A percentile compares a stretch with the other conserved stretches of the same genome.
Evolutionary conservation across 2,797 vertebrate species (phyloP).

Genomic region (Pseudochirops corinnae): DNA sequence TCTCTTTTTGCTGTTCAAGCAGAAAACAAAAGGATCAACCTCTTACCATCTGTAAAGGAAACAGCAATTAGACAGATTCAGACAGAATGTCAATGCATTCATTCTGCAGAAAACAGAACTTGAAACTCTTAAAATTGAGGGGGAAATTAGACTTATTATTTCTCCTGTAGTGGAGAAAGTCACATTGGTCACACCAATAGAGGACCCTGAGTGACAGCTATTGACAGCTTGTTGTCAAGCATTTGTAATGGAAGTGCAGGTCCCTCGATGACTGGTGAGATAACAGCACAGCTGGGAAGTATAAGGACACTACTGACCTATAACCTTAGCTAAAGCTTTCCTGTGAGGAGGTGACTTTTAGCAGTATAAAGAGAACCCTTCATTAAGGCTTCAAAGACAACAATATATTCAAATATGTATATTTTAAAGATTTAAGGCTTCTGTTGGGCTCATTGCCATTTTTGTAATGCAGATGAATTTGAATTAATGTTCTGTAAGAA

Average conservation of each 20-base stretch:
- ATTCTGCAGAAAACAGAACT: constrained; percentile 59
- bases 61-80: constrained; percentile 34
- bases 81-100: constrained; percentile 26
- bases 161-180: neutral
- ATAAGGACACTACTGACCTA: neutral
- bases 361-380: neutral
- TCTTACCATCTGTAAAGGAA: constrained; percentile 67
- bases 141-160: neutral
- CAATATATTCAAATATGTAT: neutral
- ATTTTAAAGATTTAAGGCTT: neutral
- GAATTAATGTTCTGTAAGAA: neutral
- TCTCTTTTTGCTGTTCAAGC: constrained; percentile 23
- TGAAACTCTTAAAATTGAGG: constrained; percentile 37
- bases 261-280: neutral
- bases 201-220: constrained; percentile 27
- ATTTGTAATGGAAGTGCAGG: neutral
- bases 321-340: neutral
- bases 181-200: neutral
- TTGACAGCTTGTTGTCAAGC: constrained; percentile 13
- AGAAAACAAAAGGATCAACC: constrained; percentile 51
- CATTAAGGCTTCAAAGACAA: constrained; percentile 17
- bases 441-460: neutral
- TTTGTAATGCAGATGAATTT: constrained; percentile 9
- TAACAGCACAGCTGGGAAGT: constrained; percentile 10
- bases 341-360: constrained; percentile 23